Percentiles rank a stretch among this genome's conserved stretches.
phyloP scores from a whole-genome alignment of 1,140 invertebrate species.

The Lepidurus arcticus region DNA sequence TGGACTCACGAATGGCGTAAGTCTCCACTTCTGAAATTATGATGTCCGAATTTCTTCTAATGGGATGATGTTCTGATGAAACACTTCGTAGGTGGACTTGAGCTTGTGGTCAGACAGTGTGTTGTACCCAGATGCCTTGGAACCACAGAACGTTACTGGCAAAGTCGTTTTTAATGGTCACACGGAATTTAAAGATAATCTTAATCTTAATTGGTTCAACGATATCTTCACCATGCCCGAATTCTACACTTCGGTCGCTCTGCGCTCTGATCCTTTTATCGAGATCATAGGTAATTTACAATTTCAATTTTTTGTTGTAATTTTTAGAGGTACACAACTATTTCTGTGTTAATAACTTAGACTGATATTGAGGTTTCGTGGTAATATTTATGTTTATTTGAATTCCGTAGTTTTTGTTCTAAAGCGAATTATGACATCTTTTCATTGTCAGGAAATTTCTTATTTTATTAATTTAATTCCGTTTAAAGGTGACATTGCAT shows the following conservation, averaged over 20 bases:
- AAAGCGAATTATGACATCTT: no score
- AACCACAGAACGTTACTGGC: background rate
- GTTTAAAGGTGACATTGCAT: background rate
- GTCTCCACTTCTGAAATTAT: background rate
- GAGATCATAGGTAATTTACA: background rate
- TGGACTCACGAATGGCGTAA: constrained; percentile 2
- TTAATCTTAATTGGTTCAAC: background rate
- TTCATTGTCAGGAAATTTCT: no score
- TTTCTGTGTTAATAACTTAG: no score
- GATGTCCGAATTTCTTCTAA: no score
- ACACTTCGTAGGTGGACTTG: background rate
- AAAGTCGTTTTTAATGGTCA: constrained; percentile 1
- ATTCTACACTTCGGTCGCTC: background rate
- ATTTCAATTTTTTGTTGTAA: background rate
- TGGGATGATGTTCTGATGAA: background rate
- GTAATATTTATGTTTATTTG: no score
- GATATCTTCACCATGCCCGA: background rate
- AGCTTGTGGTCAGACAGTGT: background rate
- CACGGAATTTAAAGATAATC: background rate
- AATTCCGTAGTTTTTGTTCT: no score
- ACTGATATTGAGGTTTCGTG: no score
- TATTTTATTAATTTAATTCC: background rate
- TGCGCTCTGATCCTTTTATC: background rate
- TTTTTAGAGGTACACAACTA: background rate
- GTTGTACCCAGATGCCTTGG: background rate